Percentiles rank a stretch among this genome's conserved stretches.
phyloP scores from a whole-genome alignment of 2,888 invertebrate species.

The Beris morrisii region DNA sequence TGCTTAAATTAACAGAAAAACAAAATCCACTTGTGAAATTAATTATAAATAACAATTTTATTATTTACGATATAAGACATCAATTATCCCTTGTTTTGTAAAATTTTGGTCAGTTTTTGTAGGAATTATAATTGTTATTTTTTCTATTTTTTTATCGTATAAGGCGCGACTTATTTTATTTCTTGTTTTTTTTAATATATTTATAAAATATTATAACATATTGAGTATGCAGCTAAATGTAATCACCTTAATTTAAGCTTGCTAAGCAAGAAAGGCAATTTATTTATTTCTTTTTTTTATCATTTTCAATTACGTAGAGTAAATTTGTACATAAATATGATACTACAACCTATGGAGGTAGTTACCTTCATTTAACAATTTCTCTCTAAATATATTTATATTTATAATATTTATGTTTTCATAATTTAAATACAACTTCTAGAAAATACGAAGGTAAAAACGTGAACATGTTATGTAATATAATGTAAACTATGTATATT shows the following conservation, averaged over 20 bases:
- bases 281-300: constrained; percentile 1
- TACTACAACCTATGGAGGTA: no score
- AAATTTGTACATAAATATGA: no score
- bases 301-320: background rate
- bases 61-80: no score
- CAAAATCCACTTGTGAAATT: no score
- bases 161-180: background rate
- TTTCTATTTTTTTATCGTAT: background rate
- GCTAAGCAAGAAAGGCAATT: constrained; percentile 24
- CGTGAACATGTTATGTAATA: background rate
- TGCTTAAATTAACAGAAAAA: no score
- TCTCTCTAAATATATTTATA: no score
- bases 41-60: no score
- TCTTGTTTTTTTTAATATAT: background rate
- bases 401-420: no score
- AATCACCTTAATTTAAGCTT: constrained; percentile 26
- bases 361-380: no score
- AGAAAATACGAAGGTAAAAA: constrained; percentile 7
- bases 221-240: background rate
- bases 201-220: background rate
- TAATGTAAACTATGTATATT: background rate
- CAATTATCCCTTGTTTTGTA: constrained; percentile 9
- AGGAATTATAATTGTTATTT: constrained; percentile 2
- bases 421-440: background rate
- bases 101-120: constrained; percentile 22